Evolutionary conservation across 2,113 vertebrate genomes (phyloP), one percentile per base, ranked within the genome.

Genomic region (Gallinago jamesoni): DNA sequence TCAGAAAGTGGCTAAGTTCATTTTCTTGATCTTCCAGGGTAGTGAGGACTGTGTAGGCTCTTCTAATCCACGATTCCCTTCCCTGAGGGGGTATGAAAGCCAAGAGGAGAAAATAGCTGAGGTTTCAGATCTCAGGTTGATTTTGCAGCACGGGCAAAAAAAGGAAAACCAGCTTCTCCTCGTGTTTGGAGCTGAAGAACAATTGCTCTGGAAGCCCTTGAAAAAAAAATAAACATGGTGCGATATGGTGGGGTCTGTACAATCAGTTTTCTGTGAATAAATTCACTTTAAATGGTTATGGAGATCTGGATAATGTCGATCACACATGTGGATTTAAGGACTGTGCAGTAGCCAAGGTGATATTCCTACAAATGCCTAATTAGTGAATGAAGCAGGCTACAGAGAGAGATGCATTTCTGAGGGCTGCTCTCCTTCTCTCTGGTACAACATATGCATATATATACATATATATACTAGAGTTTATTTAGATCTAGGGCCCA

Each of bases 51-150:
- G 15, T 24, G 15, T 39, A 90, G 35, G 33, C 50, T 85, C 59
- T 87, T 79, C 66, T 76, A 73, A 85, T 79, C 48, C 2, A 1
- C 18, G 16, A 64, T 93, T 93, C 48, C 24, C 19, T 66, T 77
- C 68, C 53, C 50, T 70, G 20, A 50, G 12, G n/a, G 24, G 10
- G 3, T 48, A 57, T 80, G 55, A 92, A 95, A 88, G 75, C 72
- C 88, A 94, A 69, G 37, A 86, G 68, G n/a, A 80, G 50, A 93
- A 85, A 92, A 93, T 14, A 96, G 91, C 91, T 90, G 84, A 91
- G 80, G 66, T 79, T 94, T 93, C 83, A 79, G 79, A 79, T 75
- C 76, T 86, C 76, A 64, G 68, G 88, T 37, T 94, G 76, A 57
- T 92, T 90, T 90, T 96, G 80, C 79, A 94, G 62, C 73, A 64